phyloP scores from a whole-genome alignment of 2,113 vertebrate genomes.

The Edolisoma coerulescens region DNA sequence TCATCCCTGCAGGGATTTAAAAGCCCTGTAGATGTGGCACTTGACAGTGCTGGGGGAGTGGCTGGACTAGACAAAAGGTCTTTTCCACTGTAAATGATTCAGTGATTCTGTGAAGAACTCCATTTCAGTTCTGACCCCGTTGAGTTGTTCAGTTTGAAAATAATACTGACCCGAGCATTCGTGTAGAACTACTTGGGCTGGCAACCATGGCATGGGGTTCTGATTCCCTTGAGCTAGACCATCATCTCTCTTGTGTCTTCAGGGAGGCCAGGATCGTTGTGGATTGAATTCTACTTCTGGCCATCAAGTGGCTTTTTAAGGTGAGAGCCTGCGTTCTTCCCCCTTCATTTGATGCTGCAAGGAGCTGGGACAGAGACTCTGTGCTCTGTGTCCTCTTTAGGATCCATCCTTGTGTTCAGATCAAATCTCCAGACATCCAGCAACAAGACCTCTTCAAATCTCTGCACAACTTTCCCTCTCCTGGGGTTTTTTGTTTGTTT shows the following conservation, averaged over 20 bases:
- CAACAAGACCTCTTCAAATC: neutral
- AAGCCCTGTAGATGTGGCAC: neutral
- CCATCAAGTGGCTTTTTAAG: neutral
- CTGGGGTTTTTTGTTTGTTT: neutral
- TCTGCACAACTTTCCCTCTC: neutral
- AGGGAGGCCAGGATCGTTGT: neutral
- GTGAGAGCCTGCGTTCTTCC: neutral
- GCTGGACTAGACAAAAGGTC: neutral
- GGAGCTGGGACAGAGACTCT: neutral
- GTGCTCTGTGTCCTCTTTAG: neutral
- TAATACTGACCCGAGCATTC: neutral
- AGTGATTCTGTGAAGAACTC: neutral
- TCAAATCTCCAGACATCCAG: neutral
- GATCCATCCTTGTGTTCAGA: neutral
- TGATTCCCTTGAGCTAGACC: neutral
- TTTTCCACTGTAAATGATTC: neutral
- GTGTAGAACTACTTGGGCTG: neutral
- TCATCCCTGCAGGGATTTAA: neutral
- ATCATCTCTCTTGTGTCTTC: neutral
- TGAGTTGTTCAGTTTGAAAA: neutral
- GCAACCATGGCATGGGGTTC: rapidly evolving
- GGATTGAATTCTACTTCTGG: neutral
- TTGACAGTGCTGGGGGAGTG: neutral
- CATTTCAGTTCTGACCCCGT: neutral
- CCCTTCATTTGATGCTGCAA: neutral